Conservation (phyloP, 2,888 invertebrate genomes). For the Vanessa cardui region DNA sequence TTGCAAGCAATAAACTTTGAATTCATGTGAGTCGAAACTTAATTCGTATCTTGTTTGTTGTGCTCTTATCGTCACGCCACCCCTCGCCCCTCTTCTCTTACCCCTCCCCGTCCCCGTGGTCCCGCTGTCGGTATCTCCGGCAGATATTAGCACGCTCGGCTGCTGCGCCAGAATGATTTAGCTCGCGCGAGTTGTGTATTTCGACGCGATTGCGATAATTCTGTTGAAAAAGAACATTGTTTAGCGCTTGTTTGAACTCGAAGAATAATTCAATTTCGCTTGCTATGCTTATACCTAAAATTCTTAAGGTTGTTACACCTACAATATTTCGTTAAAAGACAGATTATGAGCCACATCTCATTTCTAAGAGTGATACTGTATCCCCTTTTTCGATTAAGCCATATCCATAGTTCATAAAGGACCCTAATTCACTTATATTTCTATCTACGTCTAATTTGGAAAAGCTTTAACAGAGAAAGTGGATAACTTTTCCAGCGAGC, state of each 20-base stretch:
- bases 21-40: background rate
- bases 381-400: too few species aligned
- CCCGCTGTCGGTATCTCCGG: background rate
- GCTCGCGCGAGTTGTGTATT: background rate
- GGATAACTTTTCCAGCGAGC: background rate
- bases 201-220: background rate
- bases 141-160: background rate
- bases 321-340: background rate
- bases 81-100: background rate
- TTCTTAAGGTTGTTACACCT: background rate
- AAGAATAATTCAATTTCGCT: background rate
- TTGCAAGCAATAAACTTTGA: background rate
- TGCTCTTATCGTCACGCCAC: background rate
- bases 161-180: conserved; percentile 2
- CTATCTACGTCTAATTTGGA: background rate
- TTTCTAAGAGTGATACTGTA: background rate
- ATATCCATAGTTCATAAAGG: too few species aligned
- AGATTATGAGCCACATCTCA: background rate
- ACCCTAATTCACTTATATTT: too few species aligned
- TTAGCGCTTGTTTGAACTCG: background rate
- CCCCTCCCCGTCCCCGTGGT: background rate
- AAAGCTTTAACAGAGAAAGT: background rate
- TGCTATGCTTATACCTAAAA: background rate
- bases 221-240: background rate
- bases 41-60: conserved; percentile 12